Evolutionary conservation across 2,797 vertebrate species (phyloP).

Genomic region (Sparidentex hasta): DNA sequence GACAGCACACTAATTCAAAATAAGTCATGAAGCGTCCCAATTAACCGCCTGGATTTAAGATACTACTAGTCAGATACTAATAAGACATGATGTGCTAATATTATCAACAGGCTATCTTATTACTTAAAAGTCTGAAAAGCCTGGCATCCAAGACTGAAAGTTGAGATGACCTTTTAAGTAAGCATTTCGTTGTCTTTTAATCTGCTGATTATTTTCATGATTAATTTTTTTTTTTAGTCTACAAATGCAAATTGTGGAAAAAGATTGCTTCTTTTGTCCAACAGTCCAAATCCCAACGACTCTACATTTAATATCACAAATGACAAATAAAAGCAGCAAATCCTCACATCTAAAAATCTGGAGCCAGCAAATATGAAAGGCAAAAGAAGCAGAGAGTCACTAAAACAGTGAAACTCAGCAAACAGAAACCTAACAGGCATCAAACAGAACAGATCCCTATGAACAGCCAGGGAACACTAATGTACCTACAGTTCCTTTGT

Average conservation of each 20-base stretch:
- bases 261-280: no score
- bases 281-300: no score
- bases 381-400: not conserved
- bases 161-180: constrained; percentile 6
- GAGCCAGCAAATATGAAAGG: no score
- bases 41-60: constrained; percentile 11
- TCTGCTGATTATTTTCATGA: no score
- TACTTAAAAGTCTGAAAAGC: constrained; percentile 6
- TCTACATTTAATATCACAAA: no score
- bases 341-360: no score
- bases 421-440: constrained; percentile 3
- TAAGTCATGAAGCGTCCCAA: constrained; percentile 7
- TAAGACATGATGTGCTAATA: constrained; percentile 21
- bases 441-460: constrained; percentile 10
- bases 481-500: not conserved
- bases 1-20: constrained; percentile 33
- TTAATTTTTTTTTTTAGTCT: no score
- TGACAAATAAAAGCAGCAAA: no score
- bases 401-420: not conserved
- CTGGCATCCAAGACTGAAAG: constrained; percentile 12
- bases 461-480: constrained; percentile 9
- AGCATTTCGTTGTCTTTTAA: not conserved
- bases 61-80: constrained; percentile 16
- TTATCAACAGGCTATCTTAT: constrained; percentile 22
- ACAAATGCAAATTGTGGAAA: no score